phyloP scores from a whole-genome alignment of 2,888 invertebrate species.

The Watsonalla binaria region DNA sequence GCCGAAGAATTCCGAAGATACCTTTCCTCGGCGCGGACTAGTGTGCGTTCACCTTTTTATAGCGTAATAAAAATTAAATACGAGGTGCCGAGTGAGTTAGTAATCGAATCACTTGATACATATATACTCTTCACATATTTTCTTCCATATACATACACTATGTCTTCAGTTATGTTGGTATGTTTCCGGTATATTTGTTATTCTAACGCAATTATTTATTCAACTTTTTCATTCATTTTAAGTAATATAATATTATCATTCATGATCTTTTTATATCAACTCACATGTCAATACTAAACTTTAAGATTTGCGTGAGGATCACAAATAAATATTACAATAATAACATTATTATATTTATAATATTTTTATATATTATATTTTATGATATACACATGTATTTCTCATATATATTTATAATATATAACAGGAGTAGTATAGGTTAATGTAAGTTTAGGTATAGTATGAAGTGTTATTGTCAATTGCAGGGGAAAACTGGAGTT shows the following conservation, averaged over 20 bases:
- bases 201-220: not conserved
- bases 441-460: constrained; percentile 27
- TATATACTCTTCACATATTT: no score
- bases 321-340: constrained; percentile 17
- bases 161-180: no score
- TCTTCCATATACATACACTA: not conserved
- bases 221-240: not conserved
- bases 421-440: constrained; percentile 24
- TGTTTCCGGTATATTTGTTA: not conserved
- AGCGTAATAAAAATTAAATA: no score
- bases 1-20: no score
- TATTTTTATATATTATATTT: constrained; percentile 1
- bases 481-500: constrained; percentile 64
- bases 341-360: constrained; percentile 19
- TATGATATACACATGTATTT: constrained; percentile 4
- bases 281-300: no score
- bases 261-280: not conserved
- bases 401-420: constrained; percentile 3
- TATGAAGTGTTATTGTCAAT: constrained; percentile 54
- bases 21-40: no score
- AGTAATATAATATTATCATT: not conserved
- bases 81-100: no score
- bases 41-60: no score
- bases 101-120: no score
- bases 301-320: constrained; percentile 20